Evolutionary conservation across 2,888 invertebrate species (phyloP), one percentile per base, ranked within the genome.

Genomic region (Listrodromus nycthemerus): DNA sequence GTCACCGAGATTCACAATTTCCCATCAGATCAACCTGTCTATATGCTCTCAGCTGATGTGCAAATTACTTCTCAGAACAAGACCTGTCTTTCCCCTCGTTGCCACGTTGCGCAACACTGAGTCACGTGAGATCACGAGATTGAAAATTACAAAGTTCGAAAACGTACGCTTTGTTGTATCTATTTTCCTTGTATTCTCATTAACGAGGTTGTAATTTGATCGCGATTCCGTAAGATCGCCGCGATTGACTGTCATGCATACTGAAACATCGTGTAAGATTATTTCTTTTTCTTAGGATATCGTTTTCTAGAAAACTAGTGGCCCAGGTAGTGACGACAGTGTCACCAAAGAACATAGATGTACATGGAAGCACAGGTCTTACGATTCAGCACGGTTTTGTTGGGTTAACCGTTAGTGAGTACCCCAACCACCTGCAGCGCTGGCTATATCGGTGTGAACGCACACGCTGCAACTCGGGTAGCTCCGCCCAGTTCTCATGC

Each of bases 31-130:
- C 24, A 21, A 55, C 19, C 41, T n/a, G 6, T 65, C n/a, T 63
- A 27, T 69, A 52, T 30, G 21, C 52, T 10, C 4, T 37, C 63
- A 52, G 55, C 10, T 63, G 70, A 50, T 61, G 61, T 76, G 66
- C 33, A 66, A 83, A 83, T 75, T 80, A 67, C 30, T 83, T 80
- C 83, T 79, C 19, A 27, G 83, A 80, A 83, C 65, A 33, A 70
- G 33, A 70, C 21, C 41, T 69, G 45, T 58, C 65, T 37, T 71
- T 24, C 24, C 30, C 77, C 30, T 55, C 24, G 58, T 69, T 48
- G 30, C 58, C 19, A 71, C 48, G 50, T 83, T 83, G 69, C 79
- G 58, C 50, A 76, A 76, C 19, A 69, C 37, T 79, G 79, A 83
- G 70, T 83, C 79, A 80, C 50, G 66, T 58, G 71, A 21, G 10